These are phyloP conservation scores for Hemaris fuciformis DNA, from an alignment of 2,888 invertebrate species.

Conservation along the genomic window DNA sequence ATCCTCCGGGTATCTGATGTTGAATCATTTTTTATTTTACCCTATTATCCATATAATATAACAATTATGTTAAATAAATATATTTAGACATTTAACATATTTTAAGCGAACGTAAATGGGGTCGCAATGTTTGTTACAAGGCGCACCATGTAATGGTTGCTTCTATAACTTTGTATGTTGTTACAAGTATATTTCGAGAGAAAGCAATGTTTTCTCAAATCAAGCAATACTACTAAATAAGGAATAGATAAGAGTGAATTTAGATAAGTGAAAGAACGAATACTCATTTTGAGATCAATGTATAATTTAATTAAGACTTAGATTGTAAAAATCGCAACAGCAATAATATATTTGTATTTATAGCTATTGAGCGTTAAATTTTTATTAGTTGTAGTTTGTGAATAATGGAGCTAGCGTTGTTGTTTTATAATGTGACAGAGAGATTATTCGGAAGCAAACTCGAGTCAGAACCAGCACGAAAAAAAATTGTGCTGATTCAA, in stretches of 20 bases:
- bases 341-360: slow-evolving; percentile 82
- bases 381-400: slow-evolving; percentile 78
- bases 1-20: neutral
- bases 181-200: slow-evolving; percentile 65
- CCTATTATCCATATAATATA: neutral
- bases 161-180: slow-evolving; percentile 58
- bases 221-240: slow-evolving; percentile 78
- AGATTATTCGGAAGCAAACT: slow-evolving; percentile 56
- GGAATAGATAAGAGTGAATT: slow-evolving; percentile 62
- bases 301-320: slow-evolving; percentile 65
- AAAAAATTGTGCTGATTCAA: slow-evolving; percentile 39
- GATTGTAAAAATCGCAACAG: slow-evolving; percentile 70
- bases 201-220: slow-evolving; percentile 71
- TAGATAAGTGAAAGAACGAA: slow-evolving; percentile 68
- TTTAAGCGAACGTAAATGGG: slow-evolving; percentile 27
- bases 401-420: slow-evolving; percentile 73
- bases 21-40: slow-evolving; percentile 2
- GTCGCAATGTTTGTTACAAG: slow-evolving; percentile 53
- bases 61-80: neutral
- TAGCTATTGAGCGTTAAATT: slow-evolving; percentile 80
- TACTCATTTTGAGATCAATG: slow-evolving; percentile 78
- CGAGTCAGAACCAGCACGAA: slow-evolving; percentile 32
- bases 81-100: neutral
- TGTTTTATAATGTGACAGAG: slow-evolving; percentile 69
- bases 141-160: slow-evolving; percentile 72